Base-by-base conservation (phyloP, 2,888 invertebrate genomes). In the Scrobipalpa costella region DNA sequence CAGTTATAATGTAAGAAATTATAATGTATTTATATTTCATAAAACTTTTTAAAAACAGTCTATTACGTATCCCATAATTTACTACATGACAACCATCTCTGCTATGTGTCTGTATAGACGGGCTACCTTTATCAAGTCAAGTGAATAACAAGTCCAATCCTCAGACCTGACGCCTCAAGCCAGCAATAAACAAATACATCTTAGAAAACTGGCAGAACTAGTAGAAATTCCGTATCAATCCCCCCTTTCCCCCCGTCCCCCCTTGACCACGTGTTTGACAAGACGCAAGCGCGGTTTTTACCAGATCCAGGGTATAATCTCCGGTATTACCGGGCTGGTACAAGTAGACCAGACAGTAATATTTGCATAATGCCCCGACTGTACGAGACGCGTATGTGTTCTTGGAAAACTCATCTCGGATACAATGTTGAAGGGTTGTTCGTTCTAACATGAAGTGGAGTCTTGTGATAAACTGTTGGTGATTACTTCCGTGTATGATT, bases 341-440 rank as follows among this genome's bases (percentile, higher is more conserved):
- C 65, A 62, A 38, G 59, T 62, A 60, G 59, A 59, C 50, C 52
- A 47, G 21, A 21, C 21, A 11, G 50, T 44, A 33, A 21, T 64
- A 68, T 70, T 70, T 70, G 68, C 70, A 70, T 70, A 68, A 69
- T 67, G 65, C 49, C 38, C 33, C 61, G 58, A 44, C n/a, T 6
- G 11, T 9, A 21, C 17, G 21, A 21, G 19, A 17, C 19, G 47
- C 19, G 65, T 67, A 69, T 67, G 60, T 57, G 66, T 69, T 69
- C 69, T 36, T 21, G 59, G 69, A 66, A 67, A 19, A 40, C 38
- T 58, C 34, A 38, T 58, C 34, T 58, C 19, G 9, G 27, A 0
- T 55, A 55, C 55, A 55, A 27, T 55, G 50, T 50, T 27, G 27
- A 27, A 64, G 19, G 19, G 44, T 38, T 49, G 40, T n/a, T 7